Evolutionary conservation across 2,797 vertebrate genomes (phyloP), one percentile per base, ranked within the genome.

Genomic region (Pseudotriccus pelzelni): DNA sequence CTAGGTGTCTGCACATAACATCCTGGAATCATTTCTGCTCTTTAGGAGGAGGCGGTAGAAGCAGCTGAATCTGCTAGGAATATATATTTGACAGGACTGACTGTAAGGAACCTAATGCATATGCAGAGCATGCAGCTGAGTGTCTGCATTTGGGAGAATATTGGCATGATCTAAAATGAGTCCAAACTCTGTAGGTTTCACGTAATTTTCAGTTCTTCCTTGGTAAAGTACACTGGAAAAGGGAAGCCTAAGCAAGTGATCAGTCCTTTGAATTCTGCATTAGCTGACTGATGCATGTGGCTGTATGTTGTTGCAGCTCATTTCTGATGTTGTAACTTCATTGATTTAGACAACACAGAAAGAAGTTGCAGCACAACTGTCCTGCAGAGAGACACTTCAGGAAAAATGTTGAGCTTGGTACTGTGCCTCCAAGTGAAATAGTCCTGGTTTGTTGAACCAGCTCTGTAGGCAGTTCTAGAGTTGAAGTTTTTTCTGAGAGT

Each of bases 21-120:
- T 87, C 60, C 81, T 93, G 83, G 60, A 96, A 81, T 91, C 1
- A 76, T 91, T 93, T 84, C 47, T 91, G 24, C 76, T 90, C 27
- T 47, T 84, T 93, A 84, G 75, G 15, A 67, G 25, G 36, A 91
- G 46, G 50, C 52, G 56, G 32, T 41, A 96, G 92, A 94, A 94
- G 83, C 76, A 88, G 66, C 76, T 76, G 74, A 84, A 94, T 96
- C 81, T 83, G 72, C 80, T 94, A 89, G 63, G 52, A 84, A 53
- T 95, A 91, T 59, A 55, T 68, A 62, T 60, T 79, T 93, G 83
- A 87, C 91, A 91, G 70, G 52, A 60, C 24, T 77, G 64, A 44
- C 49, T 96, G 30, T 59, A 53, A 88, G 77, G 56, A 94, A 60
- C 69, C 30, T 93, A 81, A 86, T 93, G 85, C 73, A 73, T 91